Conservation (phyloP, 1,140 invertebrate genomes). For the Sipha flava region DNA sequence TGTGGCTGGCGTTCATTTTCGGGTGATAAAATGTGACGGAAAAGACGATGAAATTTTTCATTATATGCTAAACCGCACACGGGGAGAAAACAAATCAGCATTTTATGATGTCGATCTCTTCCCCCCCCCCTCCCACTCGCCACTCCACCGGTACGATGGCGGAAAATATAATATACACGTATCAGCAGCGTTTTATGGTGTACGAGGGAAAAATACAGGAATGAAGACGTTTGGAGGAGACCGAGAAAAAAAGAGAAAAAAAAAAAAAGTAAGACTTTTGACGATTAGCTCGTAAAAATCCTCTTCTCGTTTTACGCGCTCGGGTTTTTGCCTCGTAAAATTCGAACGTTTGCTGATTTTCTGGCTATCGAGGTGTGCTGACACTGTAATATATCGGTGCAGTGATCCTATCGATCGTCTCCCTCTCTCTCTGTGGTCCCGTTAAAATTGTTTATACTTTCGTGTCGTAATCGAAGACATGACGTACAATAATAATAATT, state of each 20-base stretch:
- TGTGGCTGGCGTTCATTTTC: constrained; percentile 3
- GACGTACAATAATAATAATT: not conserved
- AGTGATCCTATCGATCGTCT: too few relatives aligned
- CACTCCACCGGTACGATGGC: not conserved
- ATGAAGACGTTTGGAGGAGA: constrained; percentile 4
- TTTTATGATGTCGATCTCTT: constrained; percentile 6
- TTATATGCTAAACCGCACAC: constrained; percentile 23
- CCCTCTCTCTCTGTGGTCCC: too few relatives aligned
- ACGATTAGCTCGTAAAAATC: constrained; percentile 31
- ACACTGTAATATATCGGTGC: too few relatives aligned
- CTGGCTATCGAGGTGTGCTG: not conserved
- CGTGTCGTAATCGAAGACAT: not conserved
- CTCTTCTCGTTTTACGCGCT: not conserved
- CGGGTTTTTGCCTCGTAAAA: constrained; percentile 2
- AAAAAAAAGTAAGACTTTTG: not conserved
- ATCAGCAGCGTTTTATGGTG: not conserved
- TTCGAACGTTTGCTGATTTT: not conserved
- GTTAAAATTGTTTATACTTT: not conserved
- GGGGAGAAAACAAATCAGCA: constrained; percentile 21
- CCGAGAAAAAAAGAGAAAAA: not conserved
- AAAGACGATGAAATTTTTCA: not conserved
- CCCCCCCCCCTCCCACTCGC: too few relatives aligned
- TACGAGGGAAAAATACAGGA: not conserved
- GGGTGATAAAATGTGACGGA: not conserved
- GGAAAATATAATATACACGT: not conserved